These are phyloP conservation scores for Crambe crambe DNA, from an alignment of 37 sponge, comb jelly and placozoan species.

Conservation along the genomic window DNA sequence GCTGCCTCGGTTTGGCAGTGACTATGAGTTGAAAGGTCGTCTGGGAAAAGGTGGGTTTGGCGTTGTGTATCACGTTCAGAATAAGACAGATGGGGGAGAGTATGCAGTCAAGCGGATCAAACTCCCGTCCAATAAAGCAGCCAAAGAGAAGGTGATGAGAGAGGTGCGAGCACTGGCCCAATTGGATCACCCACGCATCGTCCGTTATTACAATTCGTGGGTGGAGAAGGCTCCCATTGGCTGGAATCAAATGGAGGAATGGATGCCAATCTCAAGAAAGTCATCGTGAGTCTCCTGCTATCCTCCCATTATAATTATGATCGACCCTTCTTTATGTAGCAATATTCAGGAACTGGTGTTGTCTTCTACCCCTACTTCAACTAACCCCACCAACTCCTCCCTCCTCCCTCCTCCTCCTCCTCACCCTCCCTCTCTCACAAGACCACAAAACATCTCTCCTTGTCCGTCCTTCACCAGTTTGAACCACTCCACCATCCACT, in stretches of 20 bases:
- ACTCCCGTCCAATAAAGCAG: slow-evolving; percentile 50
- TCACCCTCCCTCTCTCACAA: background rate
- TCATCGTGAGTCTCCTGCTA: slow-evolving; percentile 34
- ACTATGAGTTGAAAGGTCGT: slow-evolving; percentile 65
- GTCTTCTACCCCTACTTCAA: background rate
- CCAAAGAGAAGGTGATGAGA: slow-evolving; percentile 83
- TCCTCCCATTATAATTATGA: background rate
- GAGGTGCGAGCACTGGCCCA: slow-evolving; percentile 87
- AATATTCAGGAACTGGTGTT: background rate
- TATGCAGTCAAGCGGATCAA: slow-evolving; percentile 90
- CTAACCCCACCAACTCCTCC: background rate
- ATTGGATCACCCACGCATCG: slow-evolving; percentile 80
- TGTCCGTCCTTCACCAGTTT: slow-evolving; percentile 43
- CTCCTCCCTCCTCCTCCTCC: background rate
- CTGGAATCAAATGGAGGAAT: slow-evolving; percentile 35
- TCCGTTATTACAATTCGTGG: slow-evolving; percentile 90
- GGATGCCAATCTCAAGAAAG: slow-evolving; percentile 33
- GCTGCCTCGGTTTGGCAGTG: slow-evolving; percentile 49
- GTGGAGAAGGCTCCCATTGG: slow-evolving; percentile 75
- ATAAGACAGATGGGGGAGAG: slow-evolving; percentile 69
- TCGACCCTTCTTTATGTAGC: no score
- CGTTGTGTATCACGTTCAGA: slow-evolving; percentile 77
- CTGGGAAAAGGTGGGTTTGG: slow-evolving; percentile 93
- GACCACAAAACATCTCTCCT: slow-evolving; percentile 16
- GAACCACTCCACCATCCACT: slow-evolving; percentile 27